Conservation (phyloP, 2,888 invertebrate genomes). For the Lottia scabra region DNA sequence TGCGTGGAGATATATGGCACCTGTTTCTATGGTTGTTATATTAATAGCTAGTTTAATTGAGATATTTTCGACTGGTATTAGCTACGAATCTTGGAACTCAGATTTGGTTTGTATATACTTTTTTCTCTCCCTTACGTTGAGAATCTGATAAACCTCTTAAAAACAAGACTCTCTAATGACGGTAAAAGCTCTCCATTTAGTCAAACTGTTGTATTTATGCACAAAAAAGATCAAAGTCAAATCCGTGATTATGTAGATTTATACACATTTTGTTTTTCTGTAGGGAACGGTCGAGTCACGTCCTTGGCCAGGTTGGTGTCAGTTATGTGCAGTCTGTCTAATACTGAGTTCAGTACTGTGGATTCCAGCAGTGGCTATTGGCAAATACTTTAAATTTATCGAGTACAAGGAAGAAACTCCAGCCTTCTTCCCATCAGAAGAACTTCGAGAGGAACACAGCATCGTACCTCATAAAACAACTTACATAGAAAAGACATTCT, state of each 20-base stretch:
- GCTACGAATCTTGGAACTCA: constrained; percentile 52
- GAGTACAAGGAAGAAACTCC: constrained; percentile 47
- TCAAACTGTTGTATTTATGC: background rate
- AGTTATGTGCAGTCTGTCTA: constrained; percentile 44
- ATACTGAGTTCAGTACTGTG: constrained; percentile 49
- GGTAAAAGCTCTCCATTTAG: background rate
- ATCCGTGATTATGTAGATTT: background rate
- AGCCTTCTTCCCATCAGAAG: constrained; percentile 52
- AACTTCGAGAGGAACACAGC: constrained; percentile 44
- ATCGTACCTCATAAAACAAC: constrained; percentile 30
- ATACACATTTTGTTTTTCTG: constrained; percentile 14
- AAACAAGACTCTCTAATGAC: too few relatives aligned
- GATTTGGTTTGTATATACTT: constrained; percentile 33
- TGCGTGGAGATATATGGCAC: constrained; percentile 50
- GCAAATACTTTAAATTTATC: constrained; percentile 40
- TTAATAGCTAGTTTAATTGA: constrained; percentile 48
- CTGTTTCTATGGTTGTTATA: constrained; percentile 49
- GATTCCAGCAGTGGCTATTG: constrained; percentile 51
- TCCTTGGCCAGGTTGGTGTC: constrained; percentile 55
- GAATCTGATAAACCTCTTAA: too few relatives aligned
- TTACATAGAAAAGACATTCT: constrained; percentile 28
- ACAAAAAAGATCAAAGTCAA: background rate
- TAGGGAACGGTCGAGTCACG: constrained; percentile 40
- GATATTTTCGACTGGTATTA: constrained; percentile 40
- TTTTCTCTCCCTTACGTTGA: background rate